Percentiles rank a stretch among this genome's conserved stretches.
Conservation (phyloP, 2,888 invertebrate genomes). For the Protodeltote pygarga region DNA sequence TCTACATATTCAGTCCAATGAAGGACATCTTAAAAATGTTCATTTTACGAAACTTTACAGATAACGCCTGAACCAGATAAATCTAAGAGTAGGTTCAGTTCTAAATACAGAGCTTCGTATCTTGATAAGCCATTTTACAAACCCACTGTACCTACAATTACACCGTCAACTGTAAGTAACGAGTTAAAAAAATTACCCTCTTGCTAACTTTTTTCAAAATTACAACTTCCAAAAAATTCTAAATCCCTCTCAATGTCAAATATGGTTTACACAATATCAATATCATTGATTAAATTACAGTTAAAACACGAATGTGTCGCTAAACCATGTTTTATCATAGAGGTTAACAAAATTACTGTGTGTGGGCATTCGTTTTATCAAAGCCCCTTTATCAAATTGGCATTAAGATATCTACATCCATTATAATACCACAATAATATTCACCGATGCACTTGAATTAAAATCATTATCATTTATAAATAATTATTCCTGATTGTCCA, state of each 20-base stretch:
- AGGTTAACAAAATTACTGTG: too few relatives aligned
- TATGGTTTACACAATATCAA: too few relatives aligned
- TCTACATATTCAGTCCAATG: background rate
- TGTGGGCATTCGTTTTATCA: too few relatives aligned
- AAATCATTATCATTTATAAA: slow-evolving; percentile 30
- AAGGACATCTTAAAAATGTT: slow-evolving; percentile 5
- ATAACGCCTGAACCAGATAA: slow-evolving; percentile 79
- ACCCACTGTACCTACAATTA: slow-evolving; percentile 88
- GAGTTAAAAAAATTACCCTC: slow-evolving; percentile 41
- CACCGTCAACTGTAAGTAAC: slow-evolving; percentile 84
- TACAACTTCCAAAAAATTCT: slow-evolving; percentile 10
- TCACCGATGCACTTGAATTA: slow-evolving; percentile 28
- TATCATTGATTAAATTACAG: too few relatives aligned
- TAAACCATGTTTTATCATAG: too few relatives aligned
- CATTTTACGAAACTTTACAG: slow-evolving; percentile 64
- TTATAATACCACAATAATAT: slow-evolving; percentile 21
- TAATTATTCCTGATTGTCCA: slow-evolving; percentile 28
- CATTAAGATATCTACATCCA: slow-evolving; percentile 54
- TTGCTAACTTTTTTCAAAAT: slow-evolving; percentile 39
- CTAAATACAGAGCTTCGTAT: slow-evolving; percentile 86
- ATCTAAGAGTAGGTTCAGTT: slow-evolving; percentile 85
- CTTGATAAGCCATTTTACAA: slow-evolving; percentile 87
- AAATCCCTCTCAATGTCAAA: slow-evolving; percentile 8
- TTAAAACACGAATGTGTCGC: too few relatives aligned
- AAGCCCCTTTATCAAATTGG: slow-evolving; percentile 86